These are phyloP conservation scores for Eptatretus burgeri DNA, from an alignment of 2,113 vertebrate genomes.

Conservation along the genomic window DNA sequence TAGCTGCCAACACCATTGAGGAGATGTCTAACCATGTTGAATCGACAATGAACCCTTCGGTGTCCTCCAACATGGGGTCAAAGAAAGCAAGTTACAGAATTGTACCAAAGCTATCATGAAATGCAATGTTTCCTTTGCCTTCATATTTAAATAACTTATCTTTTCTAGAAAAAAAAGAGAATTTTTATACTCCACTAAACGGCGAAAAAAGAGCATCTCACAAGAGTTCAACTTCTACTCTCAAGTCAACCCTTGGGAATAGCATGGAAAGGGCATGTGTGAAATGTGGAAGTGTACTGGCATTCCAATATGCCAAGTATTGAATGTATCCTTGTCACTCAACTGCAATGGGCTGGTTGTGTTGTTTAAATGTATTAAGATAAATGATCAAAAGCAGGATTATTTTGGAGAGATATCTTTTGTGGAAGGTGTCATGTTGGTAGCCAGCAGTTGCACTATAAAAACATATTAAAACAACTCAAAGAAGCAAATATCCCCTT, in stretches of 20 bases:
- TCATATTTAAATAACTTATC: neutral
- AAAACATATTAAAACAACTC: too few species aligned
- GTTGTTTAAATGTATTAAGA: too few species aligned
- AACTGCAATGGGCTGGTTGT: too few species aligned
- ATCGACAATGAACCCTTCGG: neutral
- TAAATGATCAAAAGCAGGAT: too few species aligned
- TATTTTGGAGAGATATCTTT: too few species aligned
- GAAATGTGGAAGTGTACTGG: neutral
- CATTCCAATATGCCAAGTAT: neutral
- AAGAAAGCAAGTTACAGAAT: conserved; percentile 4
- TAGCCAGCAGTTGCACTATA: too few species aligned
- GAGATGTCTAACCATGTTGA: too few species aligned
- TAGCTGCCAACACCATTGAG: too few species aligned
- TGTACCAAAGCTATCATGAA: neutral
- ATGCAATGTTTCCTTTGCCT: neutral
- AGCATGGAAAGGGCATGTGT: neutral
- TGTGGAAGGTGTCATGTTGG: too few species aligned
- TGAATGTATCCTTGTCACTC: too few species aligned
- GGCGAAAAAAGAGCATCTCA: neutral
- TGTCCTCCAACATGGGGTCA: neutral
- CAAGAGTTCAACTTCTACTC: neutral
- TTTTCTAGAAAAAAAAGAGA: neutral
- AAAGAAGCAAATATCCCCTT: too few species aligned
- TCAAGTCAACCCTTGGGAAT: neutral
- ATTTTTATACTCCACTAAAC: neutral